These are phyloP conservation scores for Altica lythri DNA, from an alignment of 2,888 invertebrate species.

Conservation along the genomic window DNA sequence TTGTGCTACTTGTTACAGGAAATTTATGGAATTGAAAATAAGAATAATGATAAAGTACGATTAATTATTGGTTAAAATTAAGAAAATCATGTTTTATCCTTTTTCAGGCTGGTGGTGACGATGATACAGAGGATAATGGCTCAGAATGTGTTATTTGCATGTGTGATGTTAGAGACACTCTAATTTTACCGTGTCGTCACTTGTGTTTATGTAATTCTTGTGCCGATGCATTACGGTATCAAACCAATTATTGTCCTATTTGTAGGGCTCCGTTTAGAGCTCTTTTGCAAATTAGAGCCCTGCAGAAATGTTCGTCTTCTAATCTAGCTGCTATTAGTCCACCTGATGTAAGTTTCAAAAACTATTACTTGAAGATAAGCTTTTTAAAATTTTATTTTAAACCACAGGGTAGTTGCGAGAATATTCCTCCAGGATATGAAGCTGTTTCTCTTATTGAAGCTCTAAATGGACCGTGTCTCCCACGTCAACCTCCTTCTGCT, in stretches of 20 bases:
- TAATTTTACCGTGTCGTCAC: constrained; percentile 96
- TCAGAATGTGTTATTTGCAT: constrained; percentile 99
- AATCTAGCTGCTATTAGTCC: constrained; percentile 63
- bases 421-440: constrained; percentile 92
- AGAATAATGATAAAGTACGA: constrained; percentile 73
- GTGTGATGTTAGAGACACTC: constrained; percentile 96
- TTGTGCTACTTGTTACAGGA: constrained; percentile 96
- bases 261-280: constrained; percentile 99
- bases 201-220: constrained; percentile 96
- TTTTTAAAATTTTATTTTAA: constrained; percentile 4
- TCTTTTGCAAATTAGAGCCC: constrained; percentile 90
- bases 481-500: constrained; percentile 58
- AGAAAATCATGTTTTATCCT: not conserved
- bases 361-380: not conserved
- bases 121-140: constrained; percentile 90
- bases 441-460: constrained; percentile 94
- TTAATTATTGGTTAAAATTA: constrained; percentile 1
- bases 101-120: constrained; percentile 63
- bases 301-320: constrained; percentile 72
- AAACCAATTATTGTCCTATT: constrained; percentile 98
- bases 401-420: constrained; percentile 71
- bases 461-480: constrained; percentile 84
- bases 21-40: constrained; percentile 99
- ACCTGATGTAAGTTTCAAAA: constrained; percentile 64
- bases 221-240: constrained; percentile 94